phyloP scores from a whole-genome alignment of 2,797 vertebrate species.

The Micromesistius poutassou region DNA sequence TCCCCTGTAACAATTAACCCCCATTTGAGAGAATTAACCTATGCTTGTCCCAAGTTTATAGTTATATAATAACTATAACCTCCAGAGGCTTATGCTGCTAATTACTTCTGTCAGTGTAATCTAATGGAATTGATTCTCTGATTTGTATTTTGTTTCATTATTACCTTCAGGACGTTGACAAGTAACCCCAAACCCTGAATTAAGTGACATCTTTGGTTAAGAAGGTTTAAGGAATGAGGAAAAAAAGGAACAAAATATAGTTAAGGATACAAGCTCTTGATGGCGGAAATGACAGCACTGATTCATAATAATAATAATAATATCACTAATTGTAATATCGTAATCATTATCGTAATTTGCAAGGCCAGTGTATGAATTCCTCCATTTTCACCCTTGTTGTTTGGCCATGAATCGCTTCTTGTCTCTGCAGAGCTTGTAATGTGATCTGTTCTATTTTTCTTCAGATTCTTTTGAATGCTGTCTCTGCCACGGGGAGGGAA shows the following conservation, averaged over 20 bases:
- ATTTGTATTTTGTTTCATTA: background rate
- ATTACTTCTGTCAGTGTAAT: constrained; percentile 11
- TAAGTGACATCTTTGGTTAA: background rate
- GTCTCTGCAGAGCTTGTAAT: constrained; percentile 45
- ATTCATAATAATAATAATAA: background rate
- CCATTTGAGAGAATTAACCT: constrained; percentile 56
- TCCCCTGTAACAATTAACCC: constrained; percentile 58
- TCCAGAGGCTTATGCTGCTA: constrained; percentile 18
- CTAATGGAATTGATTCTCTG: constrained; percentile 4
- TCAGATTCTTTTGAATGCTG: constrained; percentile 39
- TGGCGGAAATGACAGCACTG: background rate
- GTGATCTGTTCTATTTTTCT: constrained; percentile 46
- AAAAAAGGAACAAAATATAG: background rate
- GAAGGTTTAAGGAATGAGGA: background rate
- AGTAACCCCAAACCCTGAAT: background rate
- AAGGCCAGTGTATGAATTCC: background rate
- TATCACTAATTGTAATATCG: background rate
- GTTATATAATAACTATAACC: constrained; percentile 48
- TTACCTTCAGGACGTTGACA: background rate
- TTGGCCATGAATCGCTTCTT: constrained; percentile 38
- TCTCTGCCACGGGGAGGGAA: background rate
- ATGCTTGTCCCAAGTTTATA: constrained; percentile 40
- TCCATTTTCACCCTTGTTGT: constrained; percentile 26
- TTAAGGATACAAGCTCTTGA: background rate
- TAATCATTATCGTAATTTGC: background rate